Percentiles rank a stretch among this genome's conserved stretches.
These are phyloP conservation scores for Aurelia sp. DNA, from an alignment of 30 jellyfish, hydroid and myxozoan genomes.

Conservation along the genomic window DNA sequence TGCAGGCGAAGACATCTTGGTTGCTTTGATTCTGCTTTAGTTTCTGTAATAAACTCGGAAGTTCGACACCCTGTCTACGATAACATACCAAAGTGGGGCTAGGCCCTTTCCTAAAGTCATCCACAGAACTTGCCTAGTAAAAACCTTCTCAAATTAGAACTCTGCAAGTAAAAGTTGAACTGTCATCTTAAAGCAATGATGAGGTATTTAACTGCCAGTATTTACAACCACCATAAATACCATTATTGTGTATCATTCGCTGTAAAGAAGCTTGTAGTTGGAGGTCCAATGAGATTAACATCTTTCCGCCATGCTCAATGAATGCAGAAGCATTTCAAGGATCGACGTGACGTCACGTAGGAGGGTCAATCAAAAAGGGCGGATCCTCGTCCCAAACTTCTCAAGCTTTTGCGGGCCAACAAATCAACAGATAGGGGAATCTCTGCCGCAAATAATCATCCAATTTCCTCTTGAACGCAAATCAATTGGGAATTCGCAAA, in stretches of 20 bases:
- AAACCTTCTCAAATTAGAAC: neutral
- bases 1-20: constrained; percentile 83
- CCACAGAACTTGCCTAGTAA: neutral
- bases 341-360: constrained; percentile 57
- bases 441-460: too few relatives aligned
- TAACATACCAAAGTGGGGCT: constrained; percentile 65
- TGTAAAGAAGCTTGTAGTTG: neutral
- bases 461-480: too few relatives aligned
- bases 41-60: constrained; percentile 63
- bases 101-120: constrained; percentile 17
- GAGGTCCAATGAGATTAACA: neutral
- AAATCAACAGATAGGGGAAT: too few relatives aligned
- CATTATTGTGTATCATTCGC: neutral
- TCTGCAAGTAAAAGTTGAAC: neutral
- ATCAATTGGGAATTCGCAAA: too few relatives aligned
- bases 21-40: neutral
- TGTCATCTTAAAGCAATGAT: neutral
- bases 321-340: neutral
- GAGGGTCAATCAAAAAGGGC: constrained; percentile 47
- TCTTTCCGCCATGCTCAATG: constrained; percentile 47
- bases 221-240: neutral
- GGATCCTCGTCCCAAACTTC: constrained; percentile 79
- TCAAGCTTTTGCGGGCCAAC: neutral
- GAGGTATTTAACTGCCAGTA: neutral
- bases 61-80: constrained; percentile 66